A percentile compares a stretch with the other conserved stretches of the same genome.
Evolutionary conservation across 2,888 invertebrate genomes (phyloP).

Genomic region (Dermolepida albohirtum): DNA sequence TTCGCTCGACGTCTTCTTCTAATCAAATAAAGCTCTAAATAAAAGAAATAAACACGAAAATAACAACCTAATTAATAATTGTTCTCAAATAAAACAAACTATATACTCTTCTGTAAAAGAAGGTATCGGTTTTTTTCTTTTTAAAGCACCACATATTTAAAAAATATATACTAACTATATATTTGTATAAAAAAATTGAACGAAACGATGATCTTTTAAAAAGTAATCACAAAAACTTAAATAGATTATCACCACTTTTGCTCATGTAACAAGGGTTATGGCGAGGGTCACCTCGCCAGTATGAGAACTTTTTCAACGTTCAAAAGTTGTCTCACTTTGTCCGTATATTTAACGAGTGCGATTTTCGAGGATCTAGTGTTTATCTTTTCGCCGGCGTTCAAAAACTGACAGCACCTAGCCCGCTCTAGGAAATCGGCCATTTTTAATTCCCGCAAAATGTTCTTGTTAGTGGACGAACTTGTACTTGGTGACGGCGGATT

Average conservation of each 20-base stretch:
- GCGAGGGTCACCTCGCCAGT: constrained; percentile 67
- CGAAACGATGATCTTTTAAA: constrained; percentile 38
- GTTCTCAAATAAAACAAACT: constrained; percentile 19
- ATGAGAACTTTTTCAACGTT: constrained; percentile 83
- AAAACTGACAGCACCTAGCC: constrained; percentile 82
- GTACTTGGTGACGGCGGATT: constrained; percentile 69
- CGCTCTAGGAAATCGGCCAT: constrained; percentile 84
- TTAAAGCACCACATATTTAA: constrained; percentile 32
- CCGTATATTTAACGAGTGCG: constrained; percentile 85
- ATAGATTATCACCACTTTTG: constrained; percentile 46
- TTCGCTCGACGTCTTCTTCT: neutral
- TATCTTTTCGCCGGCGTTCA: constrained; percentile 82
- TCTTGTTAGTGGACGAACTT: constrained; percentile 49
- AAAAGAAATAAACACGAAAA: constrained; percentile 22
- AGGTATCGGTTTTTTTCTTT: constrained; percentile 3
- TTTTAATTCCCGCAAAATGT: constrained; percentile 76
- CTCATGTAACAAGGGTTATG: constrained; percentile 19
- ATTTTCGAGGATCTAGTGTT: constrained; percentile 85
- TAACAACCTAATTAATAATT: constrained; percentile 14
- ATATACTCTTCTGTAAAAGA: neutral
- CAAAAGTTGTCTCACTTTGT: constrained; percentile 83
- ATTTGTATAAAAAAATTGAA: constrained; percentile 24
- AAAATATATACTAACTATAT: constrained; percentile 21
- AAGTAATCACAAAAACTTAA: constrained; percentile 42
- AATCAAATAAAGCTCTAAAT: constrained; percentile 31